These are phyloP conservation scores for Drosophila fuyamai DNA, from an alignment of 1,140 invertebrate species.

Conservation along the genomic window DNA sequence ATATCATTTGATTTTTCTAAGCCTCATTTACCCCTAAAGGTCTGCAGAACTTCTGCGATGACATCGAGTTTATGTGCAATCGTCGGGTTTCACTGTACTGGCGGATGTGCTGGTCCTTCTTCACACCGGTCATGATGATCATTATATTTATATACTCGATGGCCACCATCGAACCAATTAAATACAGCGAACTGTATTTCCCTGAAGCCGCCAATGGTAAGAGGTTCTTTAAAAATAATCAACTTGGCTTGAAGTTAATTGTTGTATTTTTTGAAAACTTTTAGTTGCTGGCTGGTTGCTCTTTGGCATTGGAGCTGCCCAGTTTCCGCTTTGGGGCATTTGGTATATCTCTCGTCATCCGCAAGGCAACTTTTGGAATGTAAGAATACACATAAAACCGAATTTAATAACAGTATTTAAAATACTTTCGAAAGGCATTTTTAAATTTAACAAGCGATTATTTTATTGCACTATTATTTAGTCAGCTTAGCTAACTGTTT, in stretches of 20 bases:
- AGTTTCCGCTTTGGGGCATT: constrained; percentile 85
- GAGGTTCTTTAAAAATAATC: not conserved
- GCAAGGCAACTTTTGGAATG: constrained; percentile 73
- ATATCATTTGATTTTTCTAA: too few relatives aligned
- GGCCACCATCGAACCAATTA: constrained; percentile 85
- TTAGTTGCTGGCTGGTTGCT: constrained; percentile 85
- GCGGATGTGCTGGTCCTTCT: constrained; percentile 91
- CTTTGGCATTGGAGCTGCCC: constrained; percentile 85
- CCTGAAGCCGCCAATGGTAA: constrained; percentile 84
- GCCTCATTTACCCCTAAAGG: constrained; percentile 80
- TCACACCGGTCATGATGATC: constrained; percentile 90
- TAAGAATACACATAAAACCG: constrained; percentile 10
- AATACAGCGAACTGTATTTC: constrained; percentile 85
- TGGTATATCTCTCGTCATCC: constrained; percentile 61
- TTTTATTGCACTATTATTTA: too few relatives aligned
- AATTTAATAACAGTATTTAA: too few relatives aligned
- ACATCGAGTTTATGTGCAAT: constrained; percentile 92
- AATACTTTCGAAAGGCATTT: too few relatives aligned
- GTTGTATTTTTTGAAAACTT: not conserved
- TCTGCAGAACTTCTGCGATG: constrained; percentile 89
- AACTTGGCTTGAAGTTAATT: not conserved
- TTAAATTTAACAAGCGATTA: too few relatives aligned
- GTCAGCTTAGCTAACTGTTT: constrained; percentile 18
- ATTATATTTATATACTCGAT: constrained; percentile 89
- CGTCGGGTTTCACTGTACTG: constrained; percentile 90